These are phyloP conservation scores for Philonicus albiceps DNA, from an alignment of 2,888 invertebrate genomes.

Conservation along the genomic window DNA sequence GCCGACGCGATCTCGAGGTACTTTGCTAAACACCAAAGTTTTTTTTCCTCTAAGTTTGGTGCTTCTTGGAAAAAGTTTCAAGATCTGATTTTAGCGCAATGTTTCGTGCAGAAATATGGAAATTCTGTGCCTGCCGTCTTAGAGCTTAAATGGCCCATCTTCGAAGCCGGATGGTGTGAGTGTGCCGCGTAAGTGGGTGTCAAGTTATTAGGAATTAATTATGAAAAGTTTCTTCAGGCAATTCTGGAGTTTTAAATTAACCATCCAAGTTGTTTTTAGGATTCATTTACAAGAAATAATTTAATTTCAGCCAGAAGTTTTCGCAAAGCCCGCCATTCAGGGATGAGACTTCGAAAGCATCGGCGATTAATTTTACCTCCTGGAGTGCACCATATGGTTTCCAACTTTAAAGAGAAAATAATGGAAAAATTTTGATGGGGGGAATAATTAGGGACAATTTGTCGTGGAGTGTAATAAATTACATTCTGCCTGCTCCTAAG, in stretches of 20 bases:
- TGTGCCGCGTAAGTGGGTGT: slow-evolving; percentile 40
- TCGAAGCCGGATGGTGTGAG: not conserved
- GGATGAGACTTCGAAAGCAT: not conserved
- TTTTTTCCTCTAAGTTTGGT: slow-evolving; percentile 18
- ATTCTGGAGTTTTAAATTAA: slow-evolving; percentile 35
- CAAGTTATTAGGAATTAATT: slow-evolving; percentile 49
- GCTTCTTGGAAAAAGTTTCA: slow-evolving; percentile 25
- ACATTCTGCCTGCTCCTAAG: not conserved
- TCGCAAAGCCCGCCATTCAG: not conserved
- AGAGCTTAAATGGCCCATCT: slow-evolving; percentile 10
- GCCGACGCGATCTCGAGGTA: slow-evolving; percentile 7
- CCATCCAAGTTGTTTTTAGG: slow-evolving; percentile 38
- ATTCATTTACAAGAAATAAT: slow-evolving; percentile 36
- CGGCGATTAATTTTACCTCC: not conserved
- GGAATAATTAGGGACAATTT: not conserved
- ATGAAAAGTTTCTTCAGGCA: slow-evolving; percentile 46
- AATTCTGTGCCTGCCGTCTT: not conserved
- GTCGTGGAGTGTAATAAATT: not conserved
- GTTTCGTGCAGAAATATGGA: slow-evolving; percentile 12
- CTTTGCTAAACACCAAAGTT: slow-evolving; percentile 25
- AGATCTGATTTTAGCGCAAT: slow-evolving; percentile 30
- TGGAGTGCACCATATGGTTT: not conserved
- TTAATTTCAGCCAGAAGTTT: slow-evolving; percentile 28
- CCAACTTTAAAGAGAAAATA: not conserved
- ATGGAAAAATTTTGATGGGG: not conserved